Evolutionary conservation across 2,797 vertebrate species (phyloP).

Genomic region (Cyclura pinguis): DNA sequence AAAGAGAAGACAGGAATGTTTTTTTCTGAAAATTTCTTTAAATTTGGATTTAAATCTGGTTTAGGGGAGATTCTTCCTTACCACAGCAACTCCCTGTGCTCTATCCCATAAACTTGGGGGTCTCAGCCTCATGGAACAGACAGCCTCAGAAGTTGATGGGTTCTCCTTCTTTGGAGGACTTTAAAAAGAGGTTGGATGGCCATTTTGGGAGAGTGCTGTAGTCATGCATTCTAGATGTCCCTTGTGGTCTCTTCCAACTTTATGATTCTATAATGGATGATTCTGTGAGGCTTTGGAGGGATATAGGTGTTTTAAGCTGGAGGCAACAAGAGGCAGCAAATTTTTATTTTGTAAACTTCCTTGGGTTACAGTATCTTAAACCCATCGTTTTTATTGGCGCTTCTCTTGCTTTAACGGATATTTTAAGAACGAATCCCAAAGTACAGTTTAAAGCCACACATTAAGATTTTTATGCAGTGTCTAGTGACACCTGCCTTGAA

Average conservation of each 20-base stretch:
- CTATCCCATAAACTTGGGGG: not conserved
- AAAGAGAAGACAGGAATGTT: not conserved
- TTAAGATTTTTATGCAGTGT: constrained; percentile 75
- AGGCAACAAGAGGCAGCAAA: too few relatives aligned
- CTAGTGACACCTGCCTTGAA: constrained; percentile 67
- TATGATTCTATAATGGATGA: not conserved
- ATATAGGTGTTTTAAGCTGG: not conserved
- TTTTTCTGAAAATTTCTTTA: not conserved
- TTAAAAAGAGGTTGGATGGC: too few relatives aligned
- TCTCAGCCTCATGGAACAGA: too few relatives aligned
- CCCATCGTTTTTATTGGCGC: constrained; percentile 49
- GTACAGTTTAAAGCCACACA: constrained; percentile 58
- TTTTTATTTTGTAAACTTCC: not conserved
- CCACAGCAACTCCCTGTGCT: not conserved
- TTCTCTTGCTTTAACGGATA: constrained; percentile 54
- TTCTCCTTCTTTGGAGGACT: too few relatives aligned
- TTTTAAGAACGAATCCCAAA: constrained; percentile 61
- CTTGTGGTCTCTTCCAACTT: too few relatives aligned
- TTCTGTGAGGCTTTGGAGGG: not conserved
- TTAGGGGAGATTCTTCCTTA: not conserved
- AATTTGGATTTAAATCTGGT: not conserved
- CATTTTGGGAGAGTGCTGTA: too few relatives aligned
- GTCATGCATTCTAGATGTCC: too few relatives aligned
- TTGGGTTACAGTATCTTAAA: not conserved
- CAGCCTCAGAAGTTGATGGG: too few relatives aligned